Evolutionary conservation across 2,797 vertebrate species (phyloP).

Genomic region (Fringilla coelebs): DNA sequence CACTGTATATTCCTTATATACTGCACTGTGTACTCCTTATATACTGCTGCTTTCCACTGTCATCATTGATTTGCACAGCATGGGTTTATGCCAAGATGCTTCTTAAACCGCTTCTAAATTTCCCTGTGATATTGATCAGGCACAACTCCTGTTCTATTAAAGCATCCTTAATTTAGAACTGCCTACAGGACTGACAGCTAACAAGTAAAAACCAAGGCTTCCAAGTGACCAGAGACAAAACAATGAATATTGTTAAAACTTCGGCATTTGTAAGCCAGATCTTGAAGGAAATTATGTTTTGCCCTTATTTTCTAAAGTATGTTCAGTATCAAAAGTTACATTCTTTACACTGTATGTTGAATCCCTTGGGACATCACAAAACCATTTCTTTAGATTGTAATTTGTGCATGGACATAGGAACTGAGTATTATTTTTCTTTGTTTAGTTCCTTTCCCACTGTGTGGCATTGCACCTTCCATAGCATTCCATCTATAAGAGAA

Average conservation of each 20-base stretch:
- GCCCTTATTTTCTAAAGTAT: background rate
- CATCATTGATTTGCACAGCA: background rate
- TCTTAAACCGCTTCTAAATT: background rate
- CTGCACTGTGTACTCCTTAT: background rate
- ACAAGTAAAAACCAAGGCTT: background rate
- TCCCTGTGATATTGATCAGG: background rate
- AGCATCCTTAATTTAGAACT: background rate
- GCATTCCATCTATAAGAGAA: conserved; percentile 51
- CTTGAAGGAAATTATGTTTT: background rate
- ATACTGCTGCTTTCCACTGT: background rate
- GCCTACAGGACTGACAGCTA: background rate
- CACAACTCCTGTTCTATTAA: background rate
- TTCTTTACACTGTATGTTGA: background rate
- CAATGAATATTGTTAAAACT: background rate
- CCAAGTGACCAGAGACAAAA: background rate
- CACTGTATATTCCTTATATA: background rate
- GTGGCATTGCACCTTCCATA: conserved; percentile 59
- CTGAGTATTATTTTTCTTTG: conserved; percentile 20
- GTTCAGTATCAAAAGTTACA: background rate
- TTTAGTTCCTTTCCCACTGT: conserved; percentile 50
- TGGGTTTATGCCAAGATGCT: background rate
- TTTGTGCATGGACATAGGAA: conserved; percentile 48
- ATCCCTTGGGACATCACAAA: conserved; percentile 22
- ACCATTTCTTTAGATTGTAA: conserved; percentile 8
- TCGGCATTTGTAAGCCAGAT: background rate